These are phyloP conservation scores for Sebastes matsubarae DNA, from an alignment of 2,797 vertebrate species.

Conservation along the genomic window DNA sequence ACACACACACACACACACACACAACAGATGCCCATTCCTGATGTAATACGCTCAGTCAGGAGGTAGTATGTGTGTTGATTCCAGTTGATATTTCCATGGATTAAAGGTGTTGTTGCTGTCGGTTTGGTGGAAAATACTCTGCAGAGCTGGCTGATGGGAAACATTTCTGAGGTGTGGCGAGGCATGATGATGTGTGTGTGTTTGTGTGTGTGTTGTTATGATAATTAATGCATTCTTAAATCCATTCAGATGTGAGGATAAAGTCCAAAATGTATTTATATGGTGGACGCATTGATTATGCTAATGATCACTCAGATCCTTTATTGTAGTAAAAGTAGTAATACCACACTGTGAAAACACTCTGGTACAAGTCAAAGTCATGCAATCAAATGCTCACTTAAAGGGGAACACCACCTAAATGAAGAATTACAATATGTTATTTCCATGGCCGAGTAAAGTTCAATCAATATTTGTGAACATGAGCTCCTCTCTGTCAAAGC, in stretches of 20 bases:
- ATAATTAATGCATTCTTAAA: neutral
- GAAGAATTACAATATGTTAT: too few species aligned
- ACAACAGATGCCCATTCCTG: neutral
- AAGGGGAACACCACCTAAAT: too few species aligned
- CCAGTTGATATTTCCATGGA: constrained; percentile 18
- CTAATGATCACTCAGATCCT: neutral
- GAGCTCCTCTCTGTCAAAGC: too few species aligned
- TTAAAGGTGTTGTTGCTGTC: constrained; percentile 17
- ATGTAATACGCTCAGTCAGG: neutral
- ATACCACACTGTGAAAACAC: neutral
- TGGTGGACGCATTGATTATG: too few species aligned
- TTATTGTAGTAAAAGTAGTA: neutral
- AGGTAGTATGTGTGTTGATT: neutral
- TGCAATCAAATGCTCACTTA: too few species aligned
- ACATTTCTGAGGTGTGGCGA: neutral
- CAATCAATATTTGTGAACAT: too few species aligned
- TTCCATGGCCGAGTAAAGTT: too few species aligned
- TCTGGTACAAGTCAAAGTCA: neutral
- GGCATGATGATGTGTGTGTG: neutral
- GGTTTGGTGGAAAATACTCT: constrained; percentile 27
- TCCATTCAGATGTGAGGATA: neutral
- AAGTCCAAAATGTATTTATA: neutral
- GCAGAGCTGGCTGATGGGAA: neutral
- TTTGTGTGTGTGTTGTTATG: neutral
- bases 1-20: neutral